Percentiles rank a stretch among this genome's conserved stretches.
Evolutionary conservation across 2,113 vertebrate genomes (phyloP).

Genomic region (Cheilinus undulatus): DNA sequence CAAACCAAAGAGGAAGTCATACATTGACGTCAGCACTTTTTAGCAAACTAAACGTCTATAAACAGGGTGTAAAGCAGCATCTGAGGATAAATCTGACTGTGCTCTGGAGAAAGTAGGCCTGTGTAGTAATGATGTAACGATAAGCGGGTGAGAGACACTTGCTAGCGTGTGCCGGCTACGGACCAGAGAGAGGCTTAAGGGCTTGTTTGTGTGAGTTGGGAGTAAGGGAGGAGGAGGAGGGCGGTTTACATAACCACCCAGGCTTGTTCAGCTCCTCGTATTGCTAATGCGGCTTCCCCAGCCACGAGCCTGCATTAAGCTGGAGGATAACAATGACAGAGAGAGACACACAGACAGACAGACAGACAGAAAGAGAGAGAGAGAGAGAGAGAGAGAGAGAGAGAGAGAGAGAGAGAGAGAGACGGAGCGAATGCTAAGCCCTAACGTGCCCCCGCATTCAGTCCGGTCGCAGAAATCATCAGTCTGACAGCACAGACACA

Average conservation of each 20-base stretch:
- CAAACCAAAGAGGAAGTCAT: too few relatives aligned
- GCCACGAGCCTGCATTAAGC: conserved; percentile 72
- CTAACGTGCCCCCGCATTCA: conserved; percentile 7
- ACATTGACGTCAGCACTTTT: too few relatives aligned
- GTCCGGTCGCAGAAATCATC: conserved; percentile 21
- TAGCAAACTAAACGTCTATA: neutral
- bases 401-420: neutral
- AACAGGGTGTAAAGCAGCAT: neutral
- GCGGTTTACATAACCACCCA: conserved; percentile 78
- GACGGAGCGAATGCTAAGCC: conserved; percentile 11
- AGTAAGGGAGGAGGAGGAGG: conserved; percentile 15
- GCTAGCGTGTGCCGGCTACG: conserved; percentile 59
- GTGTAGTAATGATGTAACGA: conserved; percentile 74
- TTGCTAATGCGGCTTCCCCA: conserved; percentile 79
- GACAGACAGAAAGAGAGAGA: neutral
- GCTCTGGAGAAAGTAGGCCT: conserved; percentile 43
- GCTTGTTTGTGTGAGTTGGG: conserved; percentile 61
- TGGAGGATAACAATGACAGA: conserved; percentile 73
- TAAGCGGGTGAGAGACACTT: conserved; percentile 69
- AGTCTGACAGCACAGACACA: conserved; percentile 23
- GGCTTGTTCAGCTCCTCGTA: conserved; percentile 70
- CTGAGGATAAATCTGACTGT: neutral
- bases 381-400: neutral
- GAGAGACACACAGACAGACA: conserved; percentile 4
- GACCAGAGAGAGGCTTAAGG: conserved; percentile 77